A percentile compares a stretch with the other conserved stretches of the same genome.
Conservation (phyloP, 2,113 vertebrate species). For the Hemiscyllium ocellatum region DNA sequence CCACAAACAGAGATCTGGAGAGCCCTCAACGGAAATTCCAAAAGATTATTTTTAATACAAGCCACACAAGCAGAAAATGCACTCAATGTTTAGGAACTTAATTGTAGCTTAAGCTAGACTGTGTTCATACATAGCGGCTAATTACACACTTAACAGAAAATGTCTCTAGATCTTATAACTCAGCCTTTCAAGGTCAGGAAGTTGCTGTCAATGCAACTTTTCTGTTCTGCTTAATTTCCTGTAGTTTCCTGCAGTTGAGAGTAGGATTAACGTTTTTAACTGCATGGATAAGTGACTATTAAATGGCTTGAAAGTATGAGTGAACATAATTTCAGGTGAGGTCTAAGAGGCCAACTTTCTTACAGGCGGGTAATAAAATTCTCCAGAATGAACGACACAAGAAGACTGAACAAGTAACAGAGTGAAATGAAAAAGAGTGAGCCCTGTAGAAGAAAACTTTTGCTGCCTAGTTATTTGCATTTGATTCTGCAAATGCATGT, state of each 20-base stretch:
- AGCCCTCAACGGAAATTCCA: neutral
- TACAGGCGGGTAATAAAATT: neutral
- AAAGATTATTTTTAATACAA: conserved; percentile 3
- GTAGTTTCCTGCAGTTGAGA: neutral
- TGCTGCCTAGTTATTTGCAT: neutral
- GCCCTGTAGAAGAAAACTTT: neutral
- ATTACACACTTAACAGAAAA: neutral
- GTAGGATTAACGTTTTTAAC: neutral
- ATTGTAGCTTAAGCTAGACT: conserved; percentile 21
- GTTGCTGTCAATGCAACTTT: neutral
- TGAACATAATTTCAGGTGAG: neutral
- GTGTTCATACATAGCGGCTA: neutral
- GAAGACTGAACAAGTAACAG: neutral
- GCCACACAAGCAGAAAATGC: neutral
- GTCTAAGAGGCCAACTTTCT: neutral
- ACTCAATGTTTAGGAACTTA: conserved; percentile 13
- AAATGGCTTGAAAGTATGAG: neutral
- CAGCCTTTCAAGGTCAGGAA: conserved; percentile 10
- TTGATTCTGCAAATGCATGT: neutral
- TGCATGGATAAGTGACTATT: neutral
- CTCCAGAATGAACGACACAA: neutral
- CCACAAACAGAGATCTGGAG: neutral
- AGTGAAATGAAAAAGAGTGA: neutral
- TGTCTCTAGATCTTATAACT: neutral
- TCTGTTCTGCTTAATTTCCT: conserved; percentile 14